Conservation (phyloP, 1,140 invertebrate species). For the Rhysida immarginata region DNA sequence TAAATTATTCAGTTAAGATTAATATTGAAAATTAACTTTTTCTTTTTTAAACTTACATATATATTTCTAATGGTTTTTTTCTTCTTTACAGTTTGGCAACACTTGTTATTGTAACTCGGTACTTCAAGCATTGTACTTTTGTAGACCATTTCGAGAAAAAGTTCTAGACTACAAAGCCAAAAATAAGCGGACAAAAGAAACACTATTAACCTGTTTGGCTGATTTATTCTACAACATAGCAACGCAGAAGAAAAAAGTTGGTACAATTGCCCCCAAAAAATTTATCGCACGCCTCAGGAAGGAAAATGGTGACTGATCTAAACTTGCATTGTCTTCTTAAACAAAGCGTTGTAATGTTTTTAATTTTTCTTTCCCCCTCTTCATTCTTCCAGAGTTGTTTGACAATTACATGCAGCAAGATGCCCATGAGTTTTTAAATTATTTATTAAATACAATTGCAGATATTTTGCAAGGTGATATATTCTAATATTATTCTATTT, state of each 20-base stretch:
- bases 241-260: constrained; percentile 98
- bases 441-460: constrained; percentile 74
- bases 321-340: not conserved
- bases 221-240: constrained; percentile 98
- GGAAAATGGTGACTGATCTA: constrained; percentile 67
- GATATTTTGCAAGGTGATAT: constrained; percentile 59
- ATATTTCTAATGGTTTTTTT: no score
- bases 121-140: constrained; percentile 97
- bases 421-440: constrained; percentile 99
- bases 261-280: constrained; percentile 97
- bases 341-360: no score
- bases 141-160: constrained; percentile 95
- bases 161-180: constrained; percentile 96
- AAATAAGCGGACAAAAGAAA: constrained; percentile 95
- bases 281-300: constrained; percentile 95
- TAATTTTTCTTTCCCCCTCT: not conserved
- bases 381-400: constrained; percentile 66
- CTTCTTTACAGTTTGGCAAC: constrained; percentile 85
- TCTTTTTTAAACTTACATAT: no score
- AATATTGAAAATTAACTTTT: no score
- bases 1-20: no score
- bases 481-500: not conserved
- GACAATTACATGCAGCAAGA: constrained; percentile 99
- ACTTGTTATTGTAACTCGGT: constrained; percentile 99
- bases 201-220: constrained; percentile 88